phyloP scores from a whole-genome alignment of 2,888 invertebrate species.

The Drosophila peninsularis region DNA sequence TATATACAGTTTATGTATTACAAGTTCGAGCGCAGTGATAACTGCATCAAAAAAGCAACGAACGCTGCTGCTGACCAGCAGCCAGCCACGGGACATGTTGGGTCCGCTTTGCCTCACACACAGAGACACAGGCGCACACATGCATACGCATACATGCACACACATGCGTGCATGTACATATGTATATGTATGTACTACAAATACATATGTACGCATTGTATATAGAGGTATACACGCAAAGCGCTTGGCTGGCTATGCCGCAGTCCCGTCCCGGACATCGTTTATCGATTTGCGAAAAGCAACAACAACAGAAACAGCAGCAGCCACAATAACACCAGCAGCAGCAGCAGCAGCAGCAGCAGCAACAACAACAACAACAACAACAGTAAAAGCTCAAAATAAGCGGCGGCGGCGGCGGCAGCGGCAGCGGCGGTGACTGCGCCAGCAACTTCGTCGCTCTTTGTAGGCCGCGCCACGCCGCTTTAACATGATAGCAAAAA shows the following conservation, averaged over 20 bases:
- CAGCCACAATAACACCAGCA: slow-evolving; percentile 20
- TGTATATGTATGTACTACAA: slow-evolving; percentile 32
- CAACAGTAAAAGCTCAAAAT: slow-evolving; percentile 39
- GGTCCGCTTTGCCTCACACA: slow-evolving; percentile 32
- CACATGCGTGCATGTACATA: neutral
- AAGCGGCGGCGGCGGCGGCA: slow-evolving; percentile 36
- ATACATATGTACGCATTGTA: slow-evolving; percentile 14
- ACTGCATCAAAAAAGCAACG: slow-evolving; percentile 34
- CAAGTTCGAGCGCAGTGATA: slow-evolving; percentile 35
- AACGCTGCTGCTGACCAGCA: slow-evolving; percentile 47
- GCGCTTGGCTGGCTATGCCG: slow-evolving; percentile 65
- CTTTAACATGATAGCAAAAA: slow-evolving; percentile 52
- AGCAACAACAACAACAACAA: slow-evolving; percentile 15
- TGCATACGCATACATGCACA: neutral
- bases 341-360: slow-evolving; percentile 35
- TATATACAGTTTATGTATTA: slow-evolving; percentile 1
- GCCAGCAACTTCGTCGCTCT: slow-evolving; percentile 50
- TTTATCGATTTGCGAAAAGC: slow-evolving; percentile 75
- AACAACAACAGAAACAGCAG: slow-evolving; percentile 19
- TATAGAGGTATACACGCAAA: slow-evolving; percentile 57
- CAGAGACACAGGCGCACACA: slow-evolving; percentile 1
- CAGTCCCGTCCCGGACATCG: slow-evolving; percentile 76
- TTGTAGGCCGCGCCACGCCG: slow-evolving; percentile 75
- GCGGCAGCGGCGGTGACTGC: slow-evolving; percentile 41
- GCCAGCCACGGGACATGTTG: slow-evolving; percentile 40